Evolutionary conservation across 2,113 vertebrate species (phyloP).

Genomic region (Albula glossodonta): DNA sequence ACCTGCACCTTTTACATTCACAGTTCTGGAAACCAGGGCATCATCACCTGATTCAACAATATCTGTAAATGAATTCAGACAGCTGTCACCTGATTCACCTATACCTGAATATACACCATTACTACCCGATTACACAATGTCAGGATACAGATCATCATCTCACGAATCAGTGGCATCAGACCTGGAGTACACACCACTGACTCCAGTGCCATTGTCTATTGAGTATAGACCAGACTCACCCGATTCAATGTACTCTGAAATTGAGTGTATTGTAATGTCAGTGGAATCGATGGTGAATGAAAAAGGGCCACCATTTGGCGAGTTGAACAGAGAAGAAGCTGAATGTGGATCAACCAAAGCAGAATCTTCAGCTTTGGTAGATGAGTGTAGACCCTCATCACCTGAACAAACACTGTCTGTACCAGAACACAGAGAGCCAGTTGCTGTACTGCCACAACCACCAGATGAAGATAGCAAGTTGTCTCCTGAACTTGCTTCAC

Average conservation of each 20-base stretch:
- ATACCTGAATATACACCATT: slow-evolving; percentile 23
- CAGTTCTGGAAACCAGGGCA: slow-evolving; percentile 42
- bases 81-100: slow-evolving; percentile 45
- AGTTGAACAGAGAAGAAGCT: slow-evolving; percentile 37
- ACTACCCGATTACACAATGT: slow-evolving; percentile 15
- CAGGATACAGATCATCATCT: slow-evolving; percentile 22
- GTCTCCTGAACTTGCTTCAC: not conserved
- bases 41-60: slow-evolving; percentile 9
- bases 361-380: slow-evolving; percentile 41
- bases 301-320: slow-evolving; percentile 33
- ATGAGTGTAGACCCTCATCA: not conserved
- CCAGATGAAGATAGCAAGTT: not conserved
- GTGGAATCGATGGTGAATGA: slow-evolving; percentile 15
- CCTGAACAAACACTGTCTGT: not conserved
- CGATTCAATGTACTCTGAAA: slow-evolving; percentile 34
- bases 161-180: slow-evolving; percentile 45
- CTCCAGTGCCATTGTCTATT: slow-evolving; percentile 16
- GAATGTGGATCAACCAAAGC: slow-evolving; percentile 21
- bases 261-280: not conserved
- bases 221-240: slow-evolving; percentile 44
- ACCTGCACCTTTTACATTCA: slow-evolving; percentile 49
- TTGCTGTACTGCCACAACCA: not conserved
- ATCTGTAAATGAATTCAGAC: slow-evolving; percentile 23
- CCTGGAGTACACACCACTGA: slow-evolving; percentile 24
- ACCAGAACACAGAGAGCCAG: slow-evolving; percentile 30